phyloP scores from a whole-genome alignment of 1,140 invertebrate genomes.

The Mya arenaria region DNA sequence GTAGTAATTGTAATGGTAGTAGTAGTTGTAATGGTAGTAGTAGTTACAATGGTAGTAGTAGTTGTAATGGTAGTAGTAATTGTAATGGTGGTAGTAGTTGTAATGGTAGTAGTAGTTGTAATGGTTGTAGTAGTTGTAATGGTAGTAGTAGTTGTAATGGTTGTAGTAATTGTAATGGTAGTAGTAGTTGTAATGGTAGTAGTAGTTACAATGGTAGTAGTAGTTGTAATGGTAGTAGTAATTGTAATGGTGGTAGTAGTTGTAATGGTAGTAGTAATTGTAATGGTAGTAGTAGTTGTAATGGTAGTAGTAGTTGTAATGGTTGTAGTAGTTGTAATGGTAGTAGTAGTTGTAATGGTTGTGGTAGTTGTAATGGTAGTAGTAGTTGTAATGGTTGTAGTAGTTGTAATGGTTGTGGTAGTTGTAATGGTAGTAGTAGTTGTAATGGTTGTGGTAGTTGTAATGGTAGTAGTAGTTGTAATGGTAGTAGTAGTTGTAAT shows the following conservation, averaged over 20 bases:
- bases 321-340: background rate
- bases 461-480: background rate
- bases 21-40: slow-evolving; percentile 24
- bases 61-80: slow-evolving; percentile 5
- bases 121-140: slow-evolving; percentile 6
- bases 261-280: background rate
- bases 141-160: slow-evolving; percentile 7
- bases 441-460: background rate
- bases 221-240: slow-evolving; percentile 1
- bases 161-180: background rate
- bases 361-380: background rate
- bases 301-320: background rate
- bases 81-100: background rate
- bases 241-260: slow-evolving; percentile 7
- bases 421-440: background rate
- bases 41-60: background rate
- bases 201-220: slow-evolving; percentile 1
- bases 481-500: background rate
- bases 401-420: background rate
- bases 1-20: slow-evolving; percentile 9
- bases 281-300: background rate
- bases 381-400: background rate
- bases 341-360: background rate
- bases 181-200: slow-evolving; percentile 8
- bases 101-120: slow-evolving; percentile 12